phyloP scores from a whole-genome alignment of 2,888 invertebrate genomes.

The Coleophora deauratella region DNA sequence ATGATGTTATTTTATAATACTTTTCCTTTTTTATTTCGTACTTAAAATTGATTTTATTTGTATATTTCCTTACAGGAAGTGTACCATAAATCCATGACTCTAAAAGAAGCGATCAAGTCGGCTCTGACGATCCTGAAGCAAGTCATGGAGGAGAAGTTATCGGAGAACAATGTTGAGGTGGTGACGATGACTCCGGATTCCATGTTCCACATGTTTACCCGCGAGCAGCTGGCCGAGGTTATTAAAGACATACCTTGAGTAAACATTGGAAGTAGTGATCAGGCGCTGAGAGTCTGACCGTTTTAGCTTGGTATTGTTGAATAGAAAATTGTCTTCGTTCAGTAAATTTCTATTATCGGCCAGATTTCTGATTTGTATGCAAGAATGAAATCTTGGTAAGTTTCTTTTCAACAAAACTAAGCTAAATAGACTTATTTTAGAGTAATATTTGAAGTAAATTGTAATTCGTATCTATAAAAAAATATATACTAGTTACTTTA shows the following conservation, averaged over 20 bases:
- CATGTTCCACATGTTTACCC: conserved; percentile 91
- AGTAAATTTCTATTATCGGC: no score
- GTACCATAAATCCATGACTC: conserved; percentile 89
- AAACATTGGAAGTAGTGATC: not conserved
- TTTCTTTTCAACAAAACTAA: no score
- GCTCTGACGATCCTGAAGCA: conserved; percentile 97
- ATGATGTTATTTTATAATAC: no score
- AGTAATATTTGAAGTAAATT: conserved; percentile 55
- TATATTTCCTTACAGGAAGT: conserved; percentile 77
- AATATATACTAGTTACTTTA: conserved; percentile 16
- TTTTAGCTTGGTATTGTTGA: no score
- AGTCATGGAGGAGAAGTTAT: conserved; percentile 99
- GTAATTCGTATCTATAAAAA: conserved; percentile 16
- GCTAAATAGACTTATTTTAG: conserved; percentile 6
- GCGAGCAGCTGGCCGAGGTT: conserved; percentile 93
- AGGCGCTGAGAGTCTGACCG: not conserved
- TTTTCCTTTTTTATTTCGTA: no score
- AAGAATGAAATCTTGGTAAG: no score
- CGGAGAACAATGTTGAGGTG: conserved; percentile 97
- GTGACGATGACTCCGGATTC: conserved; percentile 91
- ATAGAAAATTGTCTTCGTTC: no score
- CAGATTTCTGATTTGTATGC: no score
- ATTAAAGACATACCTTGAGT: conserved; percentile 82
- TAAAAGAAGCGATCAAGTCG: conserved; percentile 93
- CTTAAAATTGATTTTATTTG: no score